Evolutionary conservation across 1,140 invertebrate genomes (phyloP), one percentile per base, ranked within the genome.

Genomic region (Drosophila ironensis): DNA sequence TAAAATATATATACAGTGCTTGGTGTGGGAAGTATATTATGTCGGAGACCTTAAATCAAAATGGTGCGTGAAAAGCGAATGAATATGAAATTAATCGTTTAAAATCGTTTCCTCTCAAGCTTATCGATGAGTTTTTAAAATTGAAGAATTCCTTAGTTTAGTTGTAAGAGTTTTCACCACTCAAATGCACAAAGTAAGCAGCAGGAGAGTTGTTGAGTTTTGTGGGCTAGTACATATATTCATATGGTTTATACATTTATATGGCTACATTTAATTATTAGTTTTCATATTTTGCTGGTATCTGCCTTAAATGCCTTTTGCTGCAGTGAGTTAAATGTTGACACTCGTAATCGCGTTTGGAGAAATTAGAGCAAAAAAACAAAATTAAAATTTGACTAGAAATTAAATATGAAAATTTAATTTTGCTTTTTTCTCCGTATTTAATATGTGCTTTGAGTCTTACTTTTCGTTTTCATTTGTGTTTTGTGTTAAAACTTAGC

Each of bases 381-480:
- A 59, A 59, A 72, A 84, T 66, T 66, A 53, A 54, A 72, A 72
- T 74, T 84, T 84, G 80, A 84, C 80, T 84, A 84, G 80, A 84
- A 86, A 74, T 75, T 86, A 71, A 71, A 66, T 72, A 72, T 61
- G 64, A 40, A 67, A 69, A 66, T 52, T 44, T 68, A 47, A 68
- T 69, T 59, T 69, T 69, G 63, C 35, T 67, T 38, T 33, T 47
- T 56, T 42, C 35, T 57, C 52, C 54, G 38, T 51, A 25, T 37
- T 46, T 42, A 59, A 48, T 35, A 12, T 14, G 30, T 33, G 2
- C 14, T 3, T 33, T 33, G 30, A 33, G 30, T 33, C 30, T 33
- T 33, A 5, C n/a, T n/a, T 33, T 33, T 14, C 11, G 30, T 12
- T 45, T 48, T 19, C 41, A 9, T 45, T 14, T 59, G 38, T 51